phyloP scores from a whole-genome alignment of 2,113 vertebrate genomes.

The Bujurquina vittata region DNA sequence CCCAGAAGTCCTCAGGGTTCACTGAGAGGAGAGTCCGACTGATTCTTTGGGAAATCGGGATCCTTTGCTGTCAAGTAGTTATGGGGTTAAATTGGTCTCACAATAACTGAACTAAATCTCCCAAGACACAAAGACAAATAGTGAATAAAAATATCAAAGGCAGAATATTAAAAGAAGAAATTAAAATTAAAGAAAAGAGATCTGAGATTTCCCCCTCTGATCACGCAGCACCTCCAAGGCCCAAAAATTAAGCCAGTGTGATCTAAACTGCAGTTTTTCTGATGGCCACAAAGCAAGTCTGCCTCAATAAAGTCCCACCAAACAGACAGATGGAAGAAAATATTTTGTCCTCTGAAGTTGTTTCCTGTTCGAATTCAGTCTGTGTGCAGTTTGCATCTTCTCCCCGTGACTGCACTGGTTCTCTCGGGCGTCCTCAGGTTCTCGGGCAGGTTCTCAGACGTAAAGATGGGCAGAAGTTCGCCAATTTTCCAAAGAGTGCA shows the following conservation, averaged over 20 bases:
- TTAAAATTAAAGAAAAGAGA: not conserved
- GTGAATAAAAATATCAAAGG: not conserved
- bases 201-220: not conserved
- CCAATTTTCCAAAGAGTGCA: no score
- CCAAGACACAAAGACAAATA: not conserved
- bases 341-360: not conserved
- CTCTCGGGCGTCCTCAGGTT: no score
- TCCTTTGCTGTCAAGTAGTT: fast-evolving
- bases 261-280: not conserved
- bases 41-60: not conserved
- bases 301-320: no score
- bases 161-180: not conserved
- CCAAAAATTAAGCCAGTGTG: not conserved
- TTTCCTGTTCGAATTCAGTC: not conserved
- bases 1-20: constrained; percentile 54
- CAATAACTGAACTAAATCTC: not conserved
- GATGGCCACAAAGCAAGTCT: not conserved
- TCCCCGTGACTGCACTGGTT: no score
- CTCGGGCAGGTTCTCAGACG: no score
- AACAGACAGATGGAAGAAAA: not conserved
- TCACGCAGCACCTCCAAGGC: fast-evolving
- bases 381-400: no score
- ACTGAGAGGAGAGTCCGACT: constrained; percentile 3
- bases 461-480: no score
- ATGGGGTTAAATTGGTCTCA: no score